Conservation (phyloP, 1,140 invertebrate species). For the Lasaia peninsularis region DNA sequence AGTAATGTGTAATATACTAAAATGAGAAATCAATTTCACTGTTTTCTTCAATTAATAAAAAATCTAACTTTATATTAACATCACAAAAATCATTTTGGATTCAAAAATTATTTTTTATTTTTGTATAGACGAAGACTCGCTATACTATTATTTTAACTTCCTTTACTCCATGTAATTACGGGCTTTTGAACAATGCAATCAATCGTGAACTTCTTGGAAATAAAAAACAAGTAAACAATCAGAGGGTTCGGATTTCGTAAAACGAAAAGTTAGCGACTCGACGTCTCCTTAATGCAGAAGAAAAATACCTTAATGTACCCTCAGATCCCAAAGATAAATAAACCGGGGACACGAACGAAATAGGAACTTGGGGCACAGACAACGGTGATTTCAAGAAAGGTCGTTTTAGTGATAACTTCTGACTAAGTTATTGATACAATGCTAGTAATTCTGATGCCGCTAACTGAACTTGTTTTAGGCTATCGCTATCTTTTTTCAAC, state of each 20-base stretch:
- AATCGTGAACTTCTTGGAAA: slow-evolving; percentile 68
- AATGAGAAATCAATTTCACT: too few species aligned
- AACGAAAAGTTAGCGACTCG: slow-evolving; percentile 69
- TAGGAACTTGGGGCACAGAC: slow-evolving; percentile 57
- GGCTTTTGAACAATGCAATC: slow-evolving; percentile 60
- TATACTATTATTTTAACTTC: slow-evolving; percentile 25
- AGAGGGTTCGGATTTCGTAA: slow-evolving; percentile 51
- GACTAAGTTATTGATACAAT: too few species aligned
- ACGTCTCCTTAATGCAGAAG: slow-evolving; percentile 74
- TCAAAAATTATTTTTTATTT: background rate
- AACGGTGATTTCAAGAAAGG: slow-evolving; percentile 7
- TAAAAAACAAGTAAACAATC: slow-evolving; percentile 69
- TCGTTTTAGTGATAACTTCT: background rate
- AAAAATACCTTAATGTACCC: slow-evolving; percentile 77
- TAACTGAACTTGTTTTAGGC: too few species aligned
- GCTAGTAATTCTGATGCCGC: too few species aligned
- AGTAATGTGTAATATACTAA: too few species aligned
- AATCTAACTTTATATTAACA: too few species aligned
- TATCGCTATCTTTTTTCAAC: too few species aligned
- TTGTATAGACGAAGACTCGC: background rate
- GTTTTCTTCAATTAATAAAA: too few species aligned
- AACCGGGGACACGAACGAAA: slow-evolving; percentile 66
- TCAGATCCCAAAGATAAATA: slow-evolving; percentile 73
- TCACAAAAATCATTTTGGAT: too few species aligned
- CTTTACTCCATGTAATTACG: slow-evolving; percentile 52